Conservation (phyloP, 2,888 invertebrate species). For the Drepana falcataria region DNA sequence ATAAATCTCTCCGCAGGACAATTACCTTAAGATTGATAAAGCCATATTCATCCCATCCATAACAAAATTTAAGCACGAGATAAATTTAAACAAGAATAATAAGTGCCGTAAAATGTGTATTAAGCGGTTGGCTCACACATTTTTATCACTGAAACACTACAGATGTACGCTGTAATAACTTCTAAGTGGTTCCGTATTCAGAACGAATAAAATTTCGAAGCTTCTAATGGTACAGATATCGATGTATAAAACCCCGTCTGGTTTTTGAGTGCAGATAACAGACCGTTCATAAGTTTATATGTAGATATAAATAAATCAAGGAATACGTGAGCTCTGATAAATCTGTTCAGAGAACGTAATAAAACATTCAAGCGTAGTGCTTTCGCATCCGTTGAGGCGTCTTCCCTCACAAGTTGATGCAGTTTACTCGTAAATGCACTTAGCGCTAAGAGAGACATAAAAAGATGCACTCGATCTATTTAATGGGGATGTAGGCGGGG, state of each 20-base stretch:
- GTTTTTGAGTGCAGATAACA: conserved; percentile 59
- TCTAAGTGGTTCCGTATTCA: conserved; percentile 47
- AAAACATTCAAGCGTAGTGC: conserved; percentile 47
- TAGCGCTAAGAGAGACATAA: conserved; percentile 62
- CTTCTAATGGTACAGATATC: conserved; percentile 47
- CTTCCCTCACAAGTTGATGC: conserved; percentile 40
- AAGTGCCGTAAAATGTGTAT: conserved; percentile 31
- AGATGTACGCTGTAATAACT: conserved; percentile 47
- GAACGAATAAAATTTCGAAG: conserved; percentile 32
- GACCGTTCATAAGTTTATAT: conserved; percentile 43
- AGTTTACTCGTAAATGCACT: conserved; percentile 72
- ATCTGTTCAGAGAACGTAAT: conserved; percentile 40
- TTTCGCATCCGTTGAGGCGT: conserved; percentile 41
- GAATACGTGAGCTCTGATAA: conserved; percentile 36
- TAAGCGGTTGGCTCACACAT: conserved; percentile 45
- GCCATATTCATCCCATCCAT: not conserved
- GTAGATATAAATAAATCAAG: conserved; percentile 16
- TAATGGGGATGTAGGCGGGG: conserved; percentile 59
- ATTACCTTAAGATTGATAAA: not conserved
- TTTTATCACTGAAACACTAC: conserved; percentile 49
- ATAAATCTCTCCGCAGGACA: conserved; percentile 1
- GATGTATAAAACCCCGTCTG: conserved; percentile 43
- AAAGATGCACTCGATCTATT: conserved; percentile 67
- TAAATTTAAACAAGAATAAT: conserved; percentile 17
- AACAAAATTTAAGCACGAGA: conserved; percentile 14